These are phyloP conservation scores for Arge pagana DNA, from an alignment of 2,888 invertebrate genomes.

Conservation along the genomic window DNA sequence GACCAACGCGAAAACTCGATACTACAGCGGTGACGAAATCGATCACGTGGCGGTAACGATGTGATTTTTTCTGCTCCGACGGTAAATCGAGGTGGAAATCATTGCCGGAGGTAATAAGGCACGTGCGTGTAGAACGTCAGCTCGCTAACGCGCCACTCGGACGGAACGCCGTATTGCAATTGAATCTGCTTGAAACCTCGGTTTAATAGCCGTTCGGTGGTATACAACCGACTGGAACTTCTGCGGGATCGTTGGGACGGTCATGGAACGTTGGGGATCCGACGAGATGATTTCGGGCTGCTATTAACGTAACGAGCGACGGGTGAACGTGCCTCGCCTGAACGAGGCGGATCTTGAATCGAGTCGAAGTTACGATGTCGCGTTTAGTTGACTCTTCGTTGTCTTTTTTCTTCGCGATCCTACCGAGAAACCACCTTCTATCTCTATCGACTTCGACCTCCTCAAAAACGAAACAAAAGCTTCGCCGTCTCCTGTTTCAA, in stretches of 20 bases:
- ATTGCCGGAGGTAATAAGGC: constrained; percentile 20
- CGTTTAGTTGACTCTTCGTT: neutral
- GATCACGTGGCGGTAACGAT: too few species aligned
- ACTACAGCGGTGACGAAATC: too few species aligned
- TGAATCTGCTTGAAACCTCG: constrained; percentile 16
- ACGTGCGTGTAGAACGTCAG: constrained; percentile 20
- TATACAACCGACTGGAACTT: constrained; percentile 14
- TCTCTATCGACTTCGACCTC: too few species aligned
- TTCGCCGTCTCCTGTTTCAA: too few species aligned
- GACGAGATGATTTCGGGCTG: constrained; percentile 11
- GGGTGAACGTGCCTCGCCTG: constrained; percentile 4
- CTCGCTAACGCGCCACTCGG: constrained; percentile 17
- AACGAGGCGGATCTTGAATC: neutral
- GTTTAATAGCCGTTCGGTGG: constrained; percentile 16
- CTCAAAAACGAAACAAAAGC: too few species aligned
- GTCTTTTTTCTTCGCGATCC: neutral
- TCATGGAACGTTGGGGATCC: constrained; percentile 1
- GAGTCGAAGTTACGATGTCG: neutral
- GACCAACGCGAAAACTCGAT: too few species aligned
- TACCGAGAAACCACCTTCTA: neutral
- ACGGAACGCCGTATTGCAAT: constrained; percentile 17
- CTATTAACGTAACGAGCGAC: constrained; percentile 17
- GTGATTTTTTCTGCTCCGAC: too few species aligned
- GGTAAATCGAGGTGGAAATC: constrained; percentile 17
- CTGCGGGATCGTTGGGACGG: constrained; percentile 9